A percentile compares a stretch with the other conserved stretches of the same genome.
Conservation (phyloP, 2,113 vertebrate genomes). For the Puntigrus tetrazona region DNA sequence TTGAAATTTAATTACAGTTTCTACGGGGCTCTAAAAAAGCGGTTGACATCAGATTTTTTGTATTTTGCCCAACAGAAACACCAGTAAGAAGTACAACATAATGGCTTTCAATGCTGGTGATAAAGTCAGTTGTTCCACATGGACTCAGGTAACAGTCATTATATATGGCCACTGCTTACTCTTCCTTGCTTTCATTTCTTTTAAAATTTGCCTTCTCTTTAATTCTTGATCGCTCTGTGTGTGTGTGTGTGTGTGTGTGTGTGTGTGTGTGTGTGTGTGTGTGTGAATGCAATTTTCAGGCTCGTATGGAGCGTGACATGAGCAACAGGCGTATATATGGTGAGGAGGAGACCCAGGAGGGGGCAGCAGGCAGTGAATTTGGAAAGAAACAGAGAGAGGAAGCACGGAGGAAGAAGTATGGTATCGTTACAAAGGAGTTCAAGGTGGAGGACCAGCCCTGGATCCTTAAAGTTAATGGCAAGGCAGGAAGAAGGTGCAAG, state of each 20-base stretch:
- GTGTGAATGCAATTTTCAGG: slow-evolving; percentile 71
- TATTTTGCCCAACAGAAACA: slow-evolving; percentile 75
- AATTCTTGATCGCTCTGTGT: not conserved
- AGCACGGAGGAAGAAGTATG: slow-evolving; percentile 85
- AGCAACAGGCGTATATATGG: slow-evolving; percentile 90
- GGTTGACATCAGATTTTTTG: not conserved
- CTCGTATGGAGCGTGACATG: slow-evolving; percentile 89
- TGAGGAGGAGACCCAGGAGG: slow-evolving; percentile 83
- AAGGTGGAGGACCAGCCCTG: slow-evolving; percentile 90
- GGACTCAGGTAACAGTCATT: slow-evolving; percentile 81
- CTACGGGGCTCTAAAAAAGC: not conserved
- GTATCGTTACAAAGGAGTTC: slow-evolving; percentile 87
- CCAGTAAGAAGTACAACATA: slow-evolving; percentile 86
- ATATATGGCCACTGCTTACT: not conserved
- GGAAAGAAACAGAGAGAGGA: slow-evolving; percentile 89
- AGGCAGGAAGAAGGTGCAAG: slow-evolving; percentile 82
- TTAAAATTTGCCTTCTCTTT: not conserved
- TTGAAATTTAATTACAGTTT: not conserved
- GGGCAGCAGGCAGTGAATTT: slow-evolving; percentile 88
- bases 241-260: no score
- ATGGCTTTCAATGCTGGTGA: slow-evolving; percentile 92
- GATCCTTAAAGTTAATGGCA: slow-evolving; percentile 89
- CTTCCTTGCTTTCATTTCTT: not conserved
- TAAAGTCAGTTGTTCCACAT: slow-evolving; percentile 85
- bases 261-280: no score